Conservation (phyloP, 2,113 vertebrate species). For the Coturnix japonica region DNA sequence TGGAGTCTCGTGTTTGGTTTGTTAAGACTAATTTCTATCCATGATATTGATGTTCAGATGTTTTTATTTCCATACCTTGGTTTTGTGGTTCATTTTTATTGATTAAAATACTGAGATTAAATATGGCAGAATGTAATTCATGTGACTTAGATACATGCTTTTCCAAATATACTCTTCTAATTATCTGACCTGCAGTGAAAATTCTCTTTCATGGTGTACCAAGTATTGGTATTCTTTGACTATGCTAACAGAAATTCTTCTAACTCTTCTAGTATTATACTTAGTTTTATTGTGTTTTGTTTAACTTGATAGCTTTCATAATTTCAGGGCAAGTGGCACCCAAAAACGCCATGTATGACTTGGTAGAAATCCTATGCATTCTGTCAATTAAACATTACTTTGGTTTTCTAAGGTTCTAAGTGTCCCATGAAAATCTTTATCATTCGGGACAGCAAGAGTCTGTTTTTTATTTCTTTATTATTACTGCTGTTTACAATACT, state of each 20-base stretch:
- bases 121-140: background rate
- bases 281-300: background rate
- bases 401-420: background rate
- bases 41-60: background rate
- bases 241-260: background rate
- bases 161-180: background rate
- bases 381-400: background rate
- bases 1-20: background rate
- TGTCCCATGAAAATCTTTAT: background rate
- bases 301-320: background rate
- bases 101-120: background rate
- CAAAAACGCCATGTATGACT: background rate
- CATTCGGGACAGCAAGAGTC: background rate
- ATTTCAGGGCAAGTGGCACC: background rate
- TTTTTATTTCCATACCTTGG: background rate
- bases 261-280: background rate
- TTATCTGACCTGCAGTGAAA: background rate
- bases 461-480: background rate
- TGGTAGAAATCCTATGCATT: background rate
- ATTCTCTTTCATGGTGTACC: background rate
- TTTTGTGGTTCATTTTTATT: background rate
- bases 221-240: background rate
- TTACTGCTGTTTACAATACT: background rate
- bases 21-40: background rate
- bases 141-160: background rate